These are phyloP conservation scores for Struthio camelus DNA, from an alignment of 2,113 vertebrate genomes.

Conservation along the genomic window DNA sequence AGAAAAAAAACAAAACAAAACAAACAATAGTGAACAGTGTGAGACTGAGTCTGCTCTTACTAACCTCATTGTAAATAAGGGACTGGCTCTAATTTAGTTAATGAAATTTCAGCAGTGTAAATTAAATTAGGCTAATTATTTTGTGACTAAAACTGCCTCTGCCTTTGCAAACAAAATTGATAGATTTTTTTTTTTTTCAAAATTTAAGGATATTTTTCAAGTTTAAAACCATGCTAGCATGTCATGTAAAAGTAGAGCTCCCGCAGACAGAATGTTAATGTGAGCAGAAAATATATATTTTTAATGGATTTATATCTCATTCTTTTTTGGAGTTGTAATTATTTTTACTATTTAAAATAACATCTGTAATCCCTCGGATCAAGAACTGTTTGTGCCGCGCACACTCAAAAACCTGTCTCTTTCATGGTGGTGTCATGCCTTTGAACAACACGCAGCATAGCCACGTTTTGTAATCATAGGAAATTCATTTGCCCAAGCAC, in stretches of 20 bases:
- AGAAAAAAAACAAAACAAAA: background rate
- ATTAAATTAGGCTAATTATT: slow-evolving; percentile 49
- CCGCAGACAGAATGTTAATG: rapidly evolving
- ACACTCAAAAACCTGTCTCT: rapidly evolving
- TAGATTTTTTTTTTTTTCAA: background rate
- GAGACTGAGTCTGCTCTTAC: background rate
- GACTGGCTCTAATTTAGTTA: slow-evolving; percentile 42
- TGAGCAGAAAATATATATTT: background rate
- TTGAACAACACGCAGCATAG: rapidly evolving
- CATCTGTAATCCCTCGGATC: background rate
- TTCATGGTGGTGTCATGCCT: rapidly evolving
- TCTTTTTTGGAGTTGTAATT: rapidly evolving
- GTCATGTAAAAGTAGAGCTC: background rate
- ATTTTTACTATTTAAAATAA: background rate
- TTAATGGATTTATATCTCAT: background rate
- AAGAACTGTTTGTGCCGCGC: background rate
- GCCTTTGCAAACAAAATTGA: background rate
- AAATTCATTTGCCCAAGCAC: rapidly evolving
- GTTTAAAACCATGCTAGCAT: background rate
- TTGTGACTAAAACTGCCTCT: background rate
- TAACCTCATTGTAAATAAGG: slow-evolving; percentile 1
- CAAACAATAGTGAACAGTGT: slow-evolving; percentile 44
- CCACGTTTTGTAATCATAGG: rapidly evolving
- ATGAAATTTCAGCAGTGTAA: slow-evolving; percentile 36
- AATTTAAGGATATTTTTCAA: background rate